phyloP scores from a whole-genome alignment of 1,140 invertebrate species.

The Eumaeus atala region DNA sequence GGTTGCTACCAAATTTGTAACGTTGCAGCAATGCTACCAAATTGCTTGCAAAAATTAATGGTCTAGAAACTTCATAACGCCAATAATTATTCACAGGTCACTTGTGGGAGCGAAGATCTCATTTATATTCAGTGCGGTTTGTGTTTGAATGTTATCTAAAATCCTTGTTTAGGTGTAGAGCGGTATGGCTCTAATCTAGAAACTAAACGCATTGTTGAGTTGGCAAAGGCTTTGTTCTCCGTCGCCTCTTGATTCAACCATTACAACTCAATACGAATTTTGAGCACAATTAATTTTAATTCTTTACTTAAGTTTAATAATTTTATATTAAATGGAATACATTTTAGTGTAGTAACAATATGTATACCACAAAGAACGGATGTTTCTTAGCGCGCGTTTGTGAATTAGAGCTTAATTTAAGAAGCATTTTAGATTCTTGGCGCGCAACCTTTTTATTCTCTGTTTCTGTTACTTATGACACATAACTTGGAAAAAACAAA shows the following conservation, averaged over 20 bases:
- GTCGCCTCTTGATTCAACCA: slow-evolving; percentile 18
- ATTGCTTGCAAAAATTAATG: slow-evolving; percentile 13
- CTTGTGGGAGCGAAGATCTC: slow-evolving; percentile 64
- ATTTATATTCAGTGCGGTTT: slow-evolving; percentile 71
- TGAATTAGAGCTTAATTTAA: too few species aligned
- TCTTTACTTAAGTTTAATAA: too few species aligned
- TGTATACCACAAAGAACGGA: too few species aligned
- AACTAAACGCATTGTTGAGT: slow-evolving; percentile 70
- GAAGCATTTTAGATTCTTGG: too few species aligned
- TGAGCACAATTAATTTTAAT: slow-evolving; percentile 28
- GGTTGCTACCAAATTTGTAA: too few species aligned
- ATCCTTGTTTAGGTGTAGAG: slow-evolving; percentile 72
- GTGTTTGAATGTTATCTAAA: slow-evolving; percentile 73
- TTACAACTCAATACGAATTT: slow-evolving; percentile 16
- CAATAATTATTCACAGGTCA: slow-evolving; percentile 62
- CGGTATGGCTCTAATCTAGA: slow-evolving; percentile 68
- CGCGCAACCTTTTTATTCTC: too few species aligned
- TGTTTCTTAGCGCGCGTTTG: too few species aligned
- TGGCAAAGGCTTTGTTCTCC: slow-evolving; percentile 56
- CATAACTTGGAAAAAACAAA: too few species aligned
- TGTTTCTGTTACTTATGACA: too few species aligned
- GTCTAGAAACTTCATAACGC: slow-evolving; percentile 22
- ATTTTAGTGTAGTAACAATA: too few species aligned
- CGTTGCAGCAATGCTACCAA: too few species aligned
- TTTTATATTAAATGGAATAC: too few species aligned